Percentiles rank a stretch among this genome's conserved stretches.
Conservation (phyloP, 2,888 invertebrate genomes). For the Pegoplata infirma region DNA sequence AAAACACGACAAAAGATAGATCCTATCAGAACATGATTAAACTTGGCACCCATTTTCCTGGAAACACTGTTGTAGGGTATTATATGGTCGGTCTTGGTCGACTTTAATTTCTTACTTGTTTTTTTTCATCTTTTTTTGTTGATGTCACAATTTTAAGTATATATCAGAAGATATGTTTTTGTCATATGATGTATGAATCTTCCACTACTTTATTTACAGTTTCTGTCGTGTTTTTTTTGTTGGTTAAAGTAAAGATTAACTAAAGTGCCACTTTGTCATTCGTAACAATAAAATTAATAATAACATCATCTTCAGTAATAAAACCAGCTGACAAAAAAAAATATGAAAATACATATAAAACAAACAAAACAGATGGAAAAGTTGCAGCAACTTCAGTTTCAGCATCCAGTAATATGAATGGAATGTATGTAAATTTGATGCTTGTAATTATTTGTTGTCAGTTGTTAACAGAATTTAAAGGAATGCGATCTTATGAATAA, state of each 20-base stretch:
- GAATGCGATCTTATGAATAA: no score
- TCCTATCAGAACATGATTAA: no score
- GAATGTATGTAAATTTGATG: not conserved
- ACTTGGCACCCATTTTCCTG: no score
- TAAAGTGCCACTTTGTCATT: constrained; percentile 55
- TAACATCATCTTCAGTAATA: not conserved
- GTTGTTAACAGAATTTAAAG: not conserved
- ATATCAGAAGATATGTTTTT: not conserved
- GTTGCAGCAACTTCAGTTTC: not conserved
- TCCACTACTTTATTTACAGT: constrained; percentile 37
- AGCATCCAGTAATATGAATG: not conserved
- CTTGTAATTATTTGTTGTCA: not conserved
- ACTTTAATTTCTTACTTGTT: no score
- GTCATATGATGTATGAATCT: not conserved
- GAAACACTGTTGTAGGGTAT: no score
- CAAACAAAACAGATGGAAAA: not conserved
- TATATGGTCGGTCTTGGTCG: no score
- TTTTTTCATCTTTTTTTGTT: not conserved
- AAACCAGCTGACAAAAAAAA: no score
- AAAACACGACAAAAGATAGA: no score
- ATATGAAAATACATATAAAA: no score
- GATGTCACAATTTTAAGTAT: not conserved
- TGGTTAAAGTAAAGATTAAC: constrained; percentile 39
- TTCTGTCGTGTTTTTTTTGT: no score
- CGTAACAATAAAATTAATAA: constrained; percentile 28